Conservation (phyloP, 2,888 invertebrate species). For the Hydriomena furcata region DNA sequence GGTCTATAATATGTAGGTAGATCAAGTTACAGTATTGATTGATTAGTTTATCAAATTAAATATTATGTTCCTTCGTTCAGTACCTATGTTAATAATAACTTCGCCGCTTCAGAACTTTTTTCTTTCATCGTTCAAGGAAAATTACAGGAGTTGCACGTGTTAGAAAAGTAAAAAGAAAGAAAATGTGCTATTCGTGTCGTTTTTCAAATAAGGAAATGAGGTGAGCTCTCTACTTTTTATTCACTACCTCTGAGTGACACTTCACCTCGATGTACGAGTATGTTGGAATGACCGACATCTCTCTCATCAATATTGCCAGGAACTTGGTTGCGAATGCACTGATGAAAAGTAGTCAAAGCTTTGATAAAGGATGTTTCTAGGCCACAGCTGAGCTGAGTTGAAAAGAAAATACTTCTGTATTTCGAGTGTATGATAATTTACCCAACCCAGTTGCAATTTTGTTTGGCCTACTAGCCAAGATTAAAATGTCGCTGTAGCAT, state of each 20-base stretch:
- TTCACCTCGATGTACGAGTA: constrained; percentile 25
- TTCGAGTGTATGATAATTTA: too few relatives aligned
- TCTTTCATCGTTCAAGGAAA: too few relatives aligned
- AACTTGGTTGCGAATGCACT: constrained; percentile 6
- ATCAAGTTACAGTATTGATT: constrained; percentile 1
- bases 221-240: constrained; percentile 38
- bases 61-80: neutral
- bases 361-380: neutral
- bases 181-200: constrained; percentile 41
- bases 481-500: too few relatives aligned
- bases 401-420: neutral
- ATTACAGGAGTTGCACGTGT: neutral
- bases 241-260: constrained; percentile 33
- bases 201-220: constrained; percentile 49
- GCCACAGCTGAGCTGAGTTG: neutral
- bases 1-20: neutral
- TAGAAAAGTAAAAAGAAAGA: constrained; percentile 45
- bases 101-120: neutral
- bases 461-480: too few relatives aligned
- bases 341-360: constrained; percentile 6
- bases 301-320: constrained; percentile 2
- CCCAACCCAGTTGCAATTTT: too few relatives aligned
- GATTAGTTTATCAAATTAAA: neutral
- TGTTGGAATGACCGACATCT: constrained; percentile 49
- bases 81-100: too few relatives aligned